Base-by-base conservation (phyloP, 2,888 invertebrate genomes). In the Ypsolopha scabrella region DNA sequence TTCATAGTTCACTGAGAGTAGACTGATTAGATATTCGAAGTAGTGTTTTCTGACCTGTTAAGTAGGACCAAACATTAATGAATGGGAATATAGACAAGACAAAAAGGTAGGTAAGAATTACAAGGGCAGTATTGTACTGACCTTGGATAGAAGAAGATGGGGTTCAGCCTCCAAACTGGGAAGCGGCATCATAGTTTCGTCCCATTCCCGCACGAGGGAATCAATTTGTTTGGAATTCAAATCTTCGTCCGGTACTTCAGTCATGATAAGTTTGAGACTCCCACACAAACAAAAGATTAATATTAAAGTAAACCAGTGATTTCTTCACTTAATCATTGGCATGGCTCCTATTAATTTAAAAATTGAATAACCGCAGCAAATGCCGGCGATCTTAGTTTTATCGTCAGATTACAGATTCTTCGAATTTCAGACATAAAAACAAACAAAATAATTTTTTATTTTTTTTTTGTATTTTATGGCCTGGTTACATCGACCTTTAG, bases 1-100 rank as follows among this genome's bases (percentile, higher is more conserved):
- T 61, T 83, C 81, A 63, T 86, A 87, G 56, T 87, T 87, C 3
- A 67, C 56, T 11, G 77, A 70, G 24, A 87, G 60, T 35, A 85
- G 60, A 64, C 79, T 78, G 45, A 81, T 73, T 43, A 86, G 61
- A 58, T 81, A 74, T 47, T 81, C 80, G 75, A 87, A 77, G 56
- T 87, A 87, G 63, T 80, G 76, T 62, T 85, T 82, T 33, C 87
- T 79, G 13, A 87, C 85, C 87, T 87, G 58, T 44, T 6, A 13
- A 44, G 9, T 44, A 7, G 13, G 9, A 13, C 7, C 9, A 24
- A 43, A 14, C 14, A 44, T 6, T 44, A 13, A 39, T 11, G 11
- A 11, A 10, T 9, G 39, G 39, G 10, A 39, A 9, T 4, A n/a
- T 38, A 4, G 1, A 14, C 13, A 13, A 4, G 24, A 43, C 2